Evolutionary conservation across 2,888 invertebrate genomes (phyloP).

Genomic region (Tipula confusa): DNA sequence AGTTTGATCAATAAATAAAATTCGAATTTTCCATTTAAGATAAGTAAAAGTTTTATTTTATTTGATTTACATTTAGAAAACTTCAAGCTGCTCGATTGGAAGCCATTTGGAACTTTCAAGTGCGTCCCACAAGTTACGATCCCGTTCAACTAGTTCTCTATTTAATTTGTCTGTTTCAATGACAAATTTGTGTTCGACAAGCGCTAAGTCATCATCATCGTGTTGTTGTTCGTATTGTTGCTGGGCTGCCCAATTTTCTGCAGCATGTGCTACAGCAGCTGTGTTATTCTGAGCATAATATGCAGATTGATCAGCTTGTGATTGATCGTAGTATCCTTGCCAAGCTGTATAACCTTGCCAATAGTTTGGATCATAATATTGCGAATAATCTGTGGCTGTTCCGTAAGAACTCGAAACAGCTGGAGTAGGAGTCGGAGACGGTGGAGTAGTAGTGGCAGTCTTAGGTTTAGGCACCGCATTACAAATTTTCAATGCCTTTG

Average conservation of each 20-base stretch:
- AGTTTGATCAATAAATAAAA: not conserved
- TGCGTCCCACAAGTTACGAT: constrained; percentile 74
- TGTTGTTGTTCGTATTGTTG: constrained; percentile 42
- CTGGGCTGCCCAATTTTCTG: constrained; percentile 53
- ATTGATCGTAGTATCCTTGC: constrained; percentile 67
- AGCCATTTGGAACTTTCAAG: constrained; percentile 80
- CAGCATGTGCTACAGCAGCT: constrained; percentile 47
- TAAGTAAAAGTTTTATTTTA: not conserved
- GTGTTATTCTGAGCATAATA: constrained; percentile 38
- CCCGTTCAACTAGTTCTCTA: constrained; percentile 69
- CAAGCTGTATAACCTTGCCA: constrained; percentile 82
- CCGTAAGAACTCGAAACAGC: constrained; percentile 44
- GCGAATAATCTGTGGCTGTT: constrained; percentile 56
- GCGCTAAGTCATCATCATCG: constrained; percentile 63
- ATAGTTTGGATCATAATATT: constrained; percentile 80
- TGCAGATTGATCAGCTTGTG: constrained; percentile 45
- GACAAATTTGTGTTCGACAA: constrained; percentile 72
- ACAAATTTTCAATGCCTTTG: constrained; percentile 85
- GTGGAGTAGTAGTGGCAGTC: constrained; percentile 50
- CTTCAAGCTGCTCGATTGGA: constrained; percentile 69
- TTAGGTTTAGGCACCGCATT: constrained; percentile 87
- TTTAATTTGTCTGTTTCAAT: constrained; percentile 73
- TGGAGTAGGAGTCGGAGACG: constrained; percentile 46
- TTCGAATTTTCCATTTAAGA: not conserved
- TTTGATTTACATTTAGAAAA: constrained; percentile 47